These are phyloP conservation scores for Selene dorsalis DNA, from an alignment of 2,797 vertebrate genomes.

Conservation along the genomic window DNA sequence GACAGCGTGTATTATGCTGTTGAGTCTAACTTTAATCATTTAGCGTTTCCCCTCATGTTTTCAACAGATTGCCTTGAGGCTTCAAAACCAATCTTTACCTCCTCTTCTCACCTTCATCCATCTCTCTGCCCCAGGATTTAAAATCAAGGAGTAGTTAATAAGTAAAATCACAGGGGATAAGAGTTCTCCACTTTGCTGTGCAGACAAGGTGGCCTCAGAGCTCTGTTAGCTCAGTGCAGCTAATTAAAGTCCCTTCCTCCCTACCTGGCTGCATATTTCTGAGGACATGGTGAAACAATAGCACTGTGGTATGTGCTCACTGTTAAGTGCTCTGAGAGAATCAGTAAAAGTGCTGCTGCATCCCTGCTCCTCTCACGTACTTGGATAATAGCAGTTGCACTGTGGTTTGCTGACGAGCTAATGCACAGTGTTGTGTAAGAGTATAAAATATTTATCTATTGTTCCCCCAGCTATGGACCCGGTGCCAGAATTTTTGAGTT, in stretches of 20 bases:
- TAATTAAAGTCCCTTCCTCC: conserved; percentile 54
- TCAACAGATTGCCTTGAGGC: background rate
- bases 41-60: background rate
- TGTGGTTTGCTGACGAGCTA: conserved; percentile 35
- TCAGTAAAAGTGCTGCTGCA: conserved; percentile 61
- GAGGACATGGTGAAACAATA: conserved; percentile 55
- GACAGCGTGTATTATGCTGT: background rate
- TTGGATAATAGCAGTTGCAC: conserved; percentile 26
- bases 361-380: conserved; percentile 35
- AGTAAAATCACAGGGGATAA: conserved; percentile 35
- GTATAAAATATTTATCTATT: conserved; percentile 67
- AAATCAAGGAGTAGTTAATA: conserved; percentile 40
- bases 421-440: conserved; percentile 52
- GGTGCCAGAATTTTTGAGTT: background rate
- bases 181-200: conserved; percentile 8
- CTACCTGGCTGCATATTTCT: conserved; percentile 46
- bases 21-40: background rate
- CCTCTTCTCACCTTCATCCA: conserved; percentile 7
- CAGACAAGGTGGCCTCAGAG: conserved; percentile 39
- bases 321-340: conserved; percentile 46
- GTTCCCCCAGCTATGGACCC: conserved; percentile 6
- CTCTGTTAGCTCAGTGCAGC: conserved; percentile 20
- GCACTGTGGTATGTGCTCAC: conserved; percentile 12
- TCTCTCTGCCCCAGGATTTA: conserved; percentile 28
- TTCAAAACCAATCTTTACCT: background rate